Conservation (phyloP, 2,113 vertebrate genomes). For the Xenus cinereus region DNA sequence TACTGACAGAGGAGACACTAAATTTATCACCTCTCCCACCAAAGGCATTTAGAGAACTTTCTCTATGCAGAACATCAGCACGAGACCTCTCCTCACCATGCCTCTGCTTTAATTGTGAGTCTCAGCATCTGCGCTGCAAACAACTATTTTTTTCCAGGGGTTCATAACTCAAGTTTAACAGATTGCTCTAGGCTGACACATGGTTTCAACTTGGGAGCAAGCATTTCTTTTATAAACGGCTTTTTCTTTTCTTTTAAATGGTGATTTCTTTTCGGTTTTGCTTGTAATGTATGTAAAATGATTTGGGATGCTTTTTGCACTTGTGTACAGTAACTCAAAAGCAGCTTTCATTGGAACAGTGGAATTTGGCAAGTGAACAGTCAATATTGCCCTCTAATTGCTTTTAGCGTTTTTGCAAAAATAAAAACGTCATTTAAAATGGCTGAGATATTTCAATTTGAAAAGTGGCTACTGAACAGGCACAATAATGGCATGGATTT, state of each 20-base stretch:
- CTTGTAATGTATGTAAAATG: conserved; percentile 53
- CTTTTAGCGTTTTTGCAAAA: conserved; percentile 67
- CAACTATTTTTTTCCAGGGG: neutral
- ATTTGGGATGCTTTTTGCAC: conserved; percentile 49
- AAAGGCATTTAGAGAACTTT: neutral
- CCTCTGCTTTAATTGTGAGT: neutral
- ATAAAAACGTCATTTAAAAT: conserved; percentile 70
- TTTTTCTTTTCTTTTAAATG: conserved; percentile 43
- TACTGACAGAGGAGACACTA: neutral
- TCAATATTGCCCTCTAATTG: conserved; percentile 68
- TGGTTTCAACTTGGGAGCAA: conserved; percentile 60
- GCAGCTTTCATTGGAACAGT: conserved; percentile 63
- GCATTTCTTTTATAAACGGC: conserved; percentile 33
- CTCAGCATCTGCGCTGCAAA: conserved; percentile 31
- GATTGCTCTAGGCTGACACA: conserved; percentile 40
- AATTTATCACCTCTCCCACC: neutral
- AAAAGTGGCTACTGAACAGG: conserved; percentile 46
- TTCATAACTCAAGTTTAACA: conserved; percentile 35
- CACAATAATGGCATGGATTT: conserved; percentile 38
- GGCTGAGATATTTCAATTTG: conserved; percentile 62
- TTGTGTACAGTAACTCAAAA: conserved; percentile 56
- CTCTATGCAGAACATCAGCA: neutral
- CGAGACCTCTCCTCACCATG: neutral
- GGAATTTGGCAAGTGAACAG: conserved; percentile 65
- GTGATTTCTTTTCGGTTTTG: conserved; percentile 41